Percentiles rank a stretch among this genome's conserved stretches.
phyloP scores from a whole-genome alignment of 2,797 vertebrate genomes.

The Naso thynnoides region DNA sequence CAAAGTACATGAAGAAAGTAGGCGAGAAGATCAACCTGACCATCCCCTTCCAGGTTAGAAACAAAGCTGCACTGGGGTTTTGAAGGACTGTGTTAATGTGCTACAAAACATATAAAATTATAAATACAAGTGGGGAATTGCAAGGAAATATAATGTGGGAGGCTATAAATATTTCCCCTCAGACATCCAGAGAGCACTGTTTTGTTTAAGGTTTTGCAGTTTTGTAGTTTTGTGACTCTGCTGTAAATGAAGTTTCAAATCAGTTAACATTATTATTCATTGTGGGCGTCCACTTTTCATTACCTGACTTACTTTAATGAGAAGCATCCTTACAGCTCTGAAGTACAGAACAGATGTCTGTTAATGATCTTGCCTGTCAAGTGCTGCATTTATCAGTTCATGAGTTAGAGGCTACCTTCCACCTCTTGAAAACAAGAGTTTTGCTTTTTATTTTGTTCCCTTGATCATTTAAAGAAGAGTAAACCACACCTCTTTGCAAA shows the following conservation, averaged over 20 bases:
- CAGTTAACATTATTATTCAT: background rate
- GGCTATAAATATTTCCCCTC: too few species aligned
- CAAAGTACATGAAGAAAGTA: conserved; percentile 89
- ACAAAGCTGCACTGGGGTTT: background rate
- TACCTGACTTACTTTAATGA: background rate
- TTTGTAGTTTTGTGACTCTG: background rate
- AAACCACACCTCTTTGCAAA: background rate
- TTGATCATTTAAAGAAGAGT: background rate
- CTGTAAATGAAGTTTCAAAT: background rate
- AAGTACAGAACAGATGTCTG: background rate
- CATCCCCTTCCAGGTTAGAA: conserved; percentile 92
- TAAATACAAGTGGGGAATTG: background rate
- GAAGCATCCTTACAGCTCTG: background rate
- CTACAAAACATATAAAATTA: background rate
- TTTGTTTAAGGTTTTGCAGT: background rate
- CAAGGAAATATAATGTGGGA: background rate
- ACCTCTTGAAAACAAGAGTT: background rate
- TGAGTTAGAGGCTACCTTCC: background rate
- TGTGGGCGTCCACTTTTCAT: background rate
- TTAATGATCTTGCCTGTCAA: background rate
- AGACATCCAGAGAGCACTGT: too few species aligned
- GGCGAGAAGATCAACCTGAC: conserved; percentile 91
- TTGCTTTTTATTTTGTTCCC: background rate
- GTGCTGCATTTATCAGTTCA: too few species aligned
- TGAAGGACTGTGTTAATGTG: background rate